Conservation (phyloP, 1,140 invertebrate species). For the Drosophila grimshawi region DNA sequence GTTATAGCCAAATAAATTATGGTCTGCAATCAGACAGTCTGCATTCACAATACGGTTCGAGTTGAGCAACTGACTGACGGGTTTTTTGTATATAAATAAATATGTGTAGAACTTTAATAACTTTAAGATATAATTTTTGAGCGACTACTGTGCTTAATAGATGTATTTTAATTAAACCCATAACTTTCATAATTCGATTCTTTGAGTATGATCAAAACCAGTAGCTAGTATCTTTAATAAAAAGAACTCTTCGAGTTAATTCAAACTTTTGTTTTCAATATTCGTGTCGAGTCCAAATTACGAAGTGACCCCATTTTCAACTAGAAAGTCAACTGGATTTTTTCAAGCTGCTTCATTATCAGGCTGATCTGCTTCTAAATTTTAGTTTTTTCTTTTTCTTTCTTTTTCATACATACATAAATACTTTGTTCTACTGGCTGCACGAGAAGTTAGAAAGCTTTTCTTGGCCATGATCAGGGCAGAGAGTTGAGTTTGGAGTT, state of each 20-base stretch:
- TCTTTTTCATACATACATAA: background rate
- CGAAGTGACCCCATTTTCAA: background rate
- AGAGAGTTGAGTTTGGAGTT: background rate
- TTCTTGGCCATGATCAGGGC: conserved; percentile 21
- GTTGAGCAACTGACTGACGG: too few species aligned
- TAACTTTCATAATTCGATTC: too few species aligned
- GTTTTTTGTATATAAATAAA: too few species aligned
- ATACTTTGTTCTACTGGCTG: conserved; percentile 1
- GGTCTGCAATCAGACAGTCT: too few species aligned
- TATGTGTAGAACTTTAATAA: too few species aligned
- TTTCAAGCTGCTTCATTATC: background rate
- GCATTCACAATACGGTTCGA: too few species aligned
- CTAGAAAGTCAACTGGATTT: background rate
- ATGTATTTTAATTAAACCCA: too few species aligned
- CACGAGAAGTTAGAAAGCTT: conserved; percentile 39
- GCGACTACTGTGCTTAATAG: too few species aligned
- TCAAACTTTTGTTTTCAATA: background rate
- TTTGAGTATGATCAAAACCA: too few species aligned
- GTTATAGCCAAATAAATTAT: too few species aligned
- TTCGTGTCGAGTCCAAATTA: background rate
- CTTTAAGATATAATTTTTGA: too few species aligned
- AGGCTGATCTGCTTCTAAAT: background rate
- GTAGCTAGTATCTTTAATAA: too few species aligned
- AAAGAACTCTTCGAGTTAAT: background rate
- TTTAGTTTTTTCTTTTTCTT: background rate